phyloP scores from a whole-genome alignment of 2,888 invertebrate genomes.

The Pyrgus malvae region DNA sequence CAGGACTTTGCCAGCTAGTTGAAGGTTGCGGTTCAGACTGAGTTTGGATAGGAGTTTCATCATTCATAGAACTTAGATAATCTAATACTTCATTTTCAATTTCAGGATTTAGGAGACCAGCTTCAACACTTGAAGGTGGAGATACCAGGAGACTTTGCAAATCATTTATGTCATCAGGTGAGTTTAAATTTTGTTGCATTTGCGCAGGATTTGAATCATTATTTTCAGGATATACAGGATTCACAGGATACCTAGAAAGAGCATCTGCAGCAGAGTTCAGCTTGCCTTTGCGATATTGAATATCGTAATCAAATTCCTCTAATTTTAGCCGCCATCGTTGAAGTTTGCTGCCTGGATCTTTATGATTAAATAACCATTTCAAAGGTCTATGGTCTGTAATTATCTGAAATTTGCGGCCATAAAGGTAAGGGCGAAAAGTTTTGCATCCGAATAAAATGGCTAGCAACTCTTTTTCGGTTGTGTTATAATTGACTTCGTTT shows the following conservation, averaged over 20 bases:
- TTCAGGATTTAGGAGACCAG: neutral
- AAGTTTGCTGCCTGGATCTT: conserved; percentile 31
- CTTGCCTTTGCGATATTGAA: conserved; percentile 26
- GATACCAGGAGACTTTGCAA: neutral
- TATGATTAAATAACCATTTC: conserved; percentile 33
- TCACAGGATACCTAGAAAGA: conserved; percentile 11
- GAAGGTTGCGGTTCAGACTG: neutral
- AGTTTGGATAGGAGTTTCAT: neutral
- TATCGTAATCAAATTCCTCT: conserved; percentile 32
- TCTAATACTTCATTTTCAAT: conserved; percentile 3
- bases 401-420: conserved; percentile 33
- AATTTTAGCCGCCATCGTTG: conserved; percentile 32
- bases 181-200: neutral
- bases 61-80: neutral
- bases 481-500: conserved; percentile 21
- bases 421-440: conserved; percentile 42
- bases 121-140: neutral
- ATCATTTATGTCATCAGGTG: neutral
- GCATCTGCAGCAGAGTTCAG: conserved; percentile 26
- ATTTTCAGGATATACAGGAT: conserved; percentile 10
- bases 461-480: conserved; percentile 28
- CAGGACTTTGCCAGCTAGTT: neutral
- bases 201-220: neutral
- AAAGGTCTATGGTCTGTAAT: conserved; percentile 35
- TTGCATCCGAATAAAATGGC: conserved; percentile 28